Evolutionary conservation across 2,113 vertebrate species (phyloP).

Genomic region (Takifugu bimaculatus): DNA sequence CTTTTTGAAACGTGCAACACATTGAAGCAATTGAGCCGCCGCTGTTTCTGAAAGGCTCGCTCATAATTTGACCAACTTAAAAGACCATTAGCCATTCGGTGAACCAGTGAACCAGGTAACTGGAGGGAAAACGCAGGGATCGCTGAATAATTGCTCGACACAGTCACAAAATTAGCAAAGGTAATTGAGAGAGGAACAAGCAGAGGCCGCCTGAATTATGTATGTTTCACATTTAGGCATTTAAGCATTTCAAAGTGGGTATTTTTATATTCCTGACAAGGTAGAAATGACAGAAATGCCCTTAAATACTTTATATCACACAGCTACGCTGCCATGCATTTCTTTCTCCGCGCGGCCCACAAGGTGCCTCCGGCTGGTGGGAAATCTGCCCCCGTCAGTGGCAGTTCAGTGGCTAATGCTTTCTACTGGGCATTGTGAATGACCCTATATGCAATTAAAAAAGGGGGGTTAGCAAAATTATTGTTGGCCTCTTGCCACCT

Average conservation of each 20-base stretch:
- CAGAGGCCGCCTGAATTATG: constrained; percentile 53
- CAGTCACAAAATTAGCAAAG: constrained; percentile 70
- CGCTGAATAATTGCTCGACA: constrained; percentile 70
- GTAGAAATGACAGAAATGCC: not conserved
- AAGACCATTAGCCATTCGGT: constrained; percentile 70
- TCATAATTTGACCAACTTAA: constrained; percentile 62
- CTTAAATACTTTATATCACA: not conserved
- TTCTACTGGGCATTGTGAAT: constrained; percentile 53
- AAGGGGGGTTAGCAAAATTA: constrained; percentile 61
- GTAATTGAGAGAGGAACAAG: constrained; percentile 60
- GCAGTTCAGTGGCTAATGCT: constrained; percentile 61
- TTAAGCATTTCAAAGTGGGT: not conserved
- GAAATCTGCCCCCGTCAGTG: constrained; percentile 53
- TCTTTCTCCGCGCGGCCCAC: constrained; percentile 27
- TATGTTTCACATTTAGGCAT: constrained; percentile 25
- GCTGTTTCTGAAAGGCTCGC: constrained; percentile 38
- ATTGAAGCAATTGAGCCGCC: constrained; percentile 54
- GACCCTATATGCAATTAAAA: constrained; percentile 54
- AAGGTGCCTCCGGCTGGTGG: constrained; percentile 48
- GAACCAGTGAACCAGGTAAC: constrained; percentile 72
- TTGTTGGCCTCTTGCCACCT: constrained; percentile 63
- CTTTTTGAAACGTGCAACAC: constrained; percentile 35
- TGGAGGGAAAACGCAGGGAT: constrained; percentile 59
- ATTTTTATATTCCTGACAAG: constrained; percentile 5
- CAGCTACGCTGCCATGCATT: not conserved